These are phyloP conservation scores for Dunckerocampus dactyliophorus DNA, from an alignment of 2,113 vertebrate species.

Conservation along the genomic window DNA sequence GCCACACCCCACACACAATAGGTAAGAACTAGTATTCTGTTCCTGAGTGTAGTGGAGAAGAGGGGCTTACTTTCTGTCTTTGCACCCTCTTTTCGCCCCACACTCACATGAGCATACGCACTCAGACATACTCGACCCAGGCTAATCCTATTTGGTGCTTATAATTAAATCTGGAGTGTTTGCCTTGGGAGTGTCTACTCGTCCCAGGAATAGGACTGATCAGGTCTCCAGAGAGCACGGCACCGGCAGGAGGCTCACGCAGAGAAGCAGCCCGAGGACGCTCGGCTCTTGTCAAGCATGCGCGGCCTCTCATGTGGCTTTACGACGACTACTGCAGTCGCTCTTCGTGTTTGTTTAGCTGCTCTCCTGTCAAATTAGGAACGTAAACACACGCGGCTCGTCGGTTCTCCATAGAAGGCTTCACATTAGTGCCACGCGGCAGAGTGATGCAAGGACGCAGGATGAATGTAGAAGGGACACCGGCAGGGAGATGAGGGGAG, in stretches of 20 bases:
- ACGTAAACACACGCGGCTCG: not conserved
- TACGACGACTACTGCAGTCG: constrained; percentile 28
- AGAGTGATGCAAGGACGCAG: constrained; percentile 34
- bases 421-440: constrained; percentile 23
- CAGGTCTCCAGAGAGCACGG: constrained; percentile 56
- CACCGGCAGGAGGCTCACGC: constrained; percentile 43
- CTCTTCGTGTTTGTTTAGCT: constrained; percentile 32
- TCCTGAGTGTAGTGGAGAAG: constrained; percentile 17
- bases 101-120: constrained; percentile 21
- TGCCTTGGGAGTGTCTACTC: constrained; percentile 71
- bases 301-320: constrained; percentile 38
- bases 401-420: not conserved
- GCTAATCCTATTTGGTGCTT: constrained; percentile 74
- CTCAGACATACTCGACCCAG: constrained; percentile 24
- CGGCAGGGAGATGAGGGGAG: constrained; percentile 32
- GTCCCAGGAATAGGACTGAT: constrained; percentile 69
- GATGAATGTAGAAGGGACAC: constrained; percentile 26
- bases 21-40: constrained; percentile 66
- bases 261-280: constrained; percentile 6
- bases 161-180: constrained; percentile 79
- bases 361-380: constrained; percentile 23
- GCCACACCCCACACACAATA: constrained; percentile 79
- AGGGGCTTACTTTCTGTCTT: constrained; percentile 40
- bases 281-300: constrained; percentile 22
- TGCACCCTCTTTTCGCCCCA: constrained; percentile 29